These are phyloP conservation scores for Invenusta paracnida DNA, from an alignment of 2,888 invertebrate genomes.

Conservation along the genomic window DNA sequence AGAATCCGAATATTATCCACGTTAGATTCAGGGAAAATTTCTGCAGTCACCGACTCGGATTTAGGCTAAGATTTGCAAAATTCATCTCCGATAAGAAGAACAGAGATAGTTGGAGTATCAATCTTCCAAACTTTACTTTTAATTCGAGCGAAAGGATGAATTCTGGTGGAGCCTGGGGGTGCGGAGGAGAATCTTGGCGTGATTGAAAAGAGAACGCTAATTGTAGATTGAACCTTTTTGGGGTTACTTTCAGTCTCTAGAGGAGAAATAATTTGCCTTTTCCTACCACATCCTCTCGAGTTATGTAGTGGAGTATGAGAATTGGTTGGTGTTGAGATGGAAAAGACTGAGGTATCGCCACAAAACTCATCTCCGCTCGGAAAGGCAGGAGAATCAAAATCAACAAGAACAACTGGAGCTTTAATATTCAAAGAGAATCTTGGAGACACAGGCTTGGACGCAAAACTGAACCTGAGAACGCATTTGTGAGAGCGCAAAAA, in stretches of 20 bases:
- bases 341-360: too few relatives aligned
- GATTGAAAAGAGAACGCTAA: background rate
- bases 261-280: too few relatives aligned
- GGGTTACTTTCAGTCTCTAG: background rate
- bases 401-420: too few relatives aligned
- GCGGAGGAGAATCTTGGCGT: background rate
- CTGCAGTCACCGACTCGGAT: background rate
- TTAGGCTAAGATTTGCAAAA: background rate
- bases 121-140: background rate
- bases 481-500: too few relatives aligned
- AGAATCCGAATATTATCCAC: background rate
- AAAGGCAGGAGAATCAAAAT: too few relatives aligned
- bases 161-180: background rate
- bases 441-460: too few relatives aligned
- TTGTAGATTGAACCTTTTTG: background rate
- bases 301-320: too few relatives aligned
- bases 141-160: background rate
- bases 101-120: background rate
- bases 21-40: background rate
- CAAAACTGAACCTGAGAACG: too few relatives aligned
- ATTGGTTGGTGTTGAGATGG: too few relatives aligned
- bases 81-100: background rate
- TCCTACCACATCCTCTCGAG: too few relatives aligned
- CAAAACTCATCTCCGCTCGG: too few relatives aligned
- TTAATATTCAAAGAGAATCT: too few relatives aligned